Conservation (phyloP, 2,888 invertebrate genomes). For the Plebejus argus region DNA sequence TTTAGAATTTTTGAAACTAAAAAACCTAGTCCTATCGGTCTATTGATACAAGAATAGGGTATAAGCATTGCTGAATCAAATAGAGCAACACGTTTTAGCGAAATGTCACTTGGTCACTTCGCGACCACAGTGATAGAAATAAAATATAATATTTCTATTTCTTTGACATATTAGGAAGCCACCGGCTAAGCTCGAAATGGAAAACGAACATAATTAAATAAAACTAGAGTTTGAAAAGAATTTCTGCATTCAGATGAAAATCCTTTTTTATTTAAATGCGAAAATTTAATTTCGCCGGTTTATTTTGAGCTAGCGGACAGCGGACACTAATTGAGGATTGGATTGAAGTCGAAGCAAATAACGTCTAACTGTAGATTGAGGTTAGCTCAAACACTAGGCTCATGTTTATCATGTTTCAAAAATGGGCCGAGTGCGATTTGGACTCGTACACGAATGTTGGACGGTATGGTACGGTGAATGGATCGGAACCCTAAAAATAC, state of each 20-base stretch:
- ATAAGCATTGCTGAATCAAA: not conserved
- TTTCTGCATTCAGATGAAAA: slow-evolving; percentile 4
- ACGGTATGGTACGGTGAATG: too few species aligned
- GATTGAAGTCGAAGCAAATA: not conserved
- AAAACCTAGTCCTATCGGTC: too few species aligned
- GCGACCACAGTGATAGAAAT: not conserved
- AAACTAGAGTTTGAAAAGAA: slow-evolving; percentile 7
- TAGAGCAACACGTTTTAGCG: not conserved
- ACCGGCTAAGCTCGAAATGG: not conserved
- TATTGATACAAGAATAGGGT: slow-evolving; percentile 1
- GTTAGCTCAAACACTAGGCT: slow-evolving; percentile 12
- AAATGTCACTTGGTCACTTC: not conserved
- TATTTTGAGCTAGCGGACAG: not conserved
- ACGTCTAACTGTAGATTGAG: not conserved
- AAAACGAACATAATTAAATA: slow-evolving; percentile 26
- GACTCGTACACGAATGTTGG: too few species aligned
- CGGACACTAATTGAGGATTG: slow-evolving; percentile 17
- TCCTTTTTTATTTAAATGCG: not conserved
- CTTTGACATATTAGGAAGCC: not conserved
- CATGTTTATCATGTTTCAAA: not conserved
- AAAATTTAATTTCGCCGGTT: not conserved
- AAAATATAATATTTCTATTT: slow-evolving; percentile 7
- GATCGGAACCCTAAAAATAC: too few species aligned
- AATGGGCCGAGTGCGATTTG: not conserved
- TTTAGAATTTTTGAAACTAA: too few species aligned